phyloP scores from a whole-genome alignment of 2,888 invertebrate species.

The Caradrina kadenii region DNA sequence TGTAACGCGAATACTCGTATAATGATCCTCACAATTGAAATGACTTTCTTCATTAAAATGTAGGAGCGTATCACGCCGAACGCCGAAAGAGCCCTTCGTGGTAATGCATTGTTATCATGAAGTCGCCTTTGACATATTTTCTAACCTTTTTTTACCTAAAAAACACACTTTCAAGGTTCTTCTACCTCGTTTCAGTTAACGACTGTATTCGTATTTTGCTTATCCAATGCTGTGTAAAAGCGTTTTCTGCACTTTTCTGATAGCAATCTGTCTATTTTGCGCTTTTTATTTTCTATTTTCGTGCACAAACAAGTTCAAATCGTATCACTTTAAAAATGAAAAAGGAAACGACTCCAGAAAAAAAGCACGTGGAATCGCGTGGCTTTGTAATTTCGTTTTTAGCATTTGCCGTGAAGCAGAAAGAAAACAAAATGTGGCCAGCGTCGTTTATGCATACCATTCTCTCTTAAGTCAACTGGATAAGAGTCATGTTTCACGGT shows the following conservation, averaged over 20 bases:
- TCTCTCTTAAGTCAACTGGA: slow-evolving; percentile 34
- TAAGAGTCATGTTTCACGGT: slow-evolving; percentile 53
- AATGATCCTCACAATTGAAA: slow-evolving; percentile 71
- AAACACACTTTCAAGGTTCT: slow-evolving; percentile 20
- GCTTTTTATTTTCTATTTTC: slow-evolving; percentile 34
- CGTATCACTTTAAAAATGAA: slow-evolving; percentile 40
- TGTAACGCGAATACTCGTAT: slow-evolving; percentile 64
- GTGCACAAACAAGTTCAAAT: slow-evolving; percentile 37
- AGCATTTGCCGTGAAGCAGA: slow-evolving; percentile 65
- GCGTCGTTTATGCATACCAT: slow-evolving; percentile 10
- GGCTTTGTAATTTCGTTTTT: slow-evolving; percentile 66
- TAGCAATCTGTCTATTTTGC: slow-evolving; percentile 21
- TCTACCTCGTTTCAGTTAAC: slow-evolving; percentile 13
- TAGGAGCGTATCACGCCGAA: slow-evolving; percentile 50
- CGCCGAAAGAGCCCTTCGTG: slow-evolving; percentile 61
- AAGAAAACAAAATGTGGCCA: slow-evolving; percentile 64
- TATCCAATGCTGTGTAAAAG: slow-evolving; percentile 31
- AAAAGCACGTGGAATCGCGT: slow-evolving; percentile 49
- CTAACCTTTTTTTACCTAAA: slow-evolving; percentile 30
- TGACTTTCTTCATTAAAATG: slow-evolving; percentile 71
- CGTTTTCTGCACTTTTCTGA: slow-evolving; percentile 47
- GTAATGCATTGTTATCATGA: slow-evolving; percentile 58
- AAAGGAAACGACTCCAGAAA: slow-evolving; percentile 45
- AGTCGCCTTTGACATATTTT: slow-evolving; percentile 58
- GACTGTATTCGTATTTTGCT: slow-evolving; percentile 26